Evolutionary conservation across 1,140 invertebrate species (phyloP), one percentile per base, ranked within the genome.

Genomic region (Mamestra configurata): DNA sequence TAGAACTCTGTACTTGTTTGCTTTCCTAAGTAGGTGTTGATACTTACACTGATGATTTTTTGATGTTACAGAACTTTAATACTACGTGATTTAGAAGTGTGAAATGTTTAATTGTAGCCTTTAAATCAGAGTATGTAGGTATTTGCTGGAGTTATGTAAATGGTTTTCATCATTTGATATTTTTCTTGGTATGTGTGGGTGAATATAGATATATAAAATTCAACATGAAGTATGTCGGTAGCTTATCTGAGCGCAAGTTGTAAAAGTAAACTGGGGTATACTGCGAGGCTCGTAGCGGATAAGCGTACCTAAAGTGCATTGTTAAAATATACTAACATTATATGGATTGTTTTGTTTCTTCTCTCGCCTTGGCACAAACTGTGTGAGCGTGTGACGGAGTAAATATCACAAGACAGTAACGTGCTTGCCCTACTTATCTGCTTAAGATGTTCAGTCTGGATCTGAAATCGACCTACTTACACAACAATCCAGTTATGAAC

Each of bases 281-380:
- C 40, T 70, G 66, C 61, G 61, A 8, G 8, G 35, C 66, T 70
- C 22, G 59, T 64, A 27, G 13, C 40, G 43, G 66, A 70, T 70
- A 70, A 70, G 22, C 66, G 40, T 49, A 40, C 61, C 61, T 66
- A 27, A 70, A 70, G 66, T 70, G 40, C 66, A 70, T 70, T 70
- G 66, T 70, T 70, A 27, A 70, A 70, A 46, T 70, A 27, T 70
- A 27, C 40, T 27, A 1, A 70, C 37, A 68, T 68, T 46, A 68
- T 46, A 18, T 6, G 22, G 64, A 68, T 49, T 70, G 40, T 49
- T 68, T 43, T 46, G 66, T 24, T 27, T 70, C 40, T 24, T 27
- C 18, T n/a, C n/a, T 40, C 35, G 18, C 18, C 11, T 20, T 37
- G 31, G 35, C 5, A 18, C 55, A 8, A 0, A 31, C 31, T 66